phyloP scores from a whole-genome alignment of 2,113 vertebrate genomes.

The Hiodon tergisus region DNA sequence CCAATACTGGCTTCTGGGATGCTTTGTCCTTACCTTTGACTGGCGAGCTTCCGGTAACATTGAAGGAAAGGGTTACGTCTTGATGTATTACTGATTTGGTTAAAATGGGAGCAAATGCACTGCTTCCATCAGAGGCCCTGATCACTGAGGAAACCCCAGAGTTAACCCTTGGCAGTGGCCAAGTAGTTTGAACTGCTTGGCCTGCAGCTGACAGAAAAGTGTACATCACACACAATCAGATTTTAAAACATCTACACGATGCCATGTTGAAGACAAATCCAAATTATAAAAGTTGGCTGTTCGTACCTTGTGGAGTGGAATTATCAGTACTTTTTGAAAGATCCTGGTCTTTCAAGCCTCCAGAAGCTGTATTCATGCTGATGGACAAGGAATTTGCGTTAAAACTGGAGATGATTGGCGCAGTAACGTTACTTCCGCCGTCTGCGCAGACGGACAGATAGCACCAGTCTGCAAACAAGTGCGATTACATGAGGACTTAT shows the following conservation, averaged over 20 bases:
- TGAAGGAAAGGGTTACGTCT: background rate
- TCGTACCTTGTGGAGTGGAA: background rate
- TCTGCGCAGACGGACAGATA: background rate
- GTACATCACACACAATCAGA: background rate
- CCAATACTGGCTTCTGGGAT: too few species aligned
- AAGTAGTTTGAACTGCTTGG: too few species aligned
- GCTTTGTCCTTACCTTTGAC: background rate
- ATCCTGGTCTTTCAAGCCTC: background rate
- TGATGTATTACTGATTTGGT: background rate
- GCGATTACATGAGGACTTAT: background rate
- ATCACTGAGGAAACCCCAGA: background rate
- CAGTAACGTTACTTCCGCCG: slow-evolving; percentile 1
- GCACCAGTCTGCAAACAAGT: background rate
- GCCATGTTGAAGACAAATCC: too few species aligned
- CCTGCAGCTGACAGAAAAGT: background rate
- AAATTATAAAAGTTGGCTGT: too few species aligned
- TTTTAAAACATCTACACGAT: too few species aligned
- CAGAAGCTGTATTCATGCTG: background rate
- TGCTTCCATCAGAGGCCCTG: background rate
- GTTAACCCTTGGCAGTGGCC: too few species aligned
- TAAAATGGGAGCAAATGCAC: background rate
- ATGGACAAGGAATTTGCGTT: background rate
- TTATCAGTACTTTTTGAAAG: background rate
- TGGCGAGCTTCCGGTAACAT: background rate
- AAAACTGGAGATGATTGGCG: background rate